Evolutionary conservation across 2,797 vertebrate genomes (phyloP), one percentile per base, ranked within the genome.

Genomic region (Amblyraja radiata): DNA sequence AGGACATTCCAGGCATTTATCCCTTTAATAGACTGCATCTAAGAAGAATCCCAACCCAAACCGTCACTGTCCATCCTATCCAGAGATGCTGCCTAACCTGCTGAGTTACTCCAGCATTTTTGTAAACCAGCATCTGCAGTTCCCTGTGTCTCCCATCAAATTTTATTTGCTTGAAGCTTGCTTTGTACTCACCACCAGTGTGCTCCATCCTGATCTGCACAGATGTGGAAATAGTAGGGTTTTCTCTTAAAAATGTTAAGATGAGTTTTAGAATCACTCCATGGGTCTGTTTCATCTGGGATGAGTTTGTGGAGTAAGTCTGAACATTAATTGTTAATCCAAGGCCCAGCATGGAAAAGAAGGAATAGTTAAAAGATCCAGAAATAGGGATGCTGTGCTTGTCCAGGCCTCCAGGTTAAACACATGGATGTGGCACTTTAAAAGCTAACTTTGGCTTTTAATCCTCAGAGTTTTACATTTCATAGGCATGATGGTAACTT

Each of bases 401-500:
- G 58, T 86, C n/a, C 83, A 86, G 83, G 83, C 54, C 58, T 61
- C 54, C 81, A 86, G 25, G n/a, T 25, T 63, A 86, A 65, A 13
- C 83, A 32, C 11, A 65, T 14, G 5, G 61, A 86, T 63, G 58
- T 86, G 58, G 13, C 28, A 86, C 28, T 63, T 86, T 16, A 65
- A 86, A 86, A 58, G 6, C 54, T 63, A 32, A 63, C 1, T 1
- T 63, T 58, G n/a, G 11, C 10, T n/a, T 86, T 25, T 86, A 58
- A 63, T 86, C 83, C n/a, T 28, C 58, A 32, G 32, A 63, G 58
- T 86, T 86, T 86, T 86, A 86, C 28, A n/a, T 63, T 63, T 86
- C n/a, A 86, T n/a, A 13, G 63, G 54, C 11, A 86, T 86, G 63
- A 63, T 25, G 10, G 9, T 86, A 63, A 86, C 83, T 14, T 86